Percentiles rank a stretch among this genome's conserved stretches.
Conservation (phyloP, 30 jellyfish, hydroid and myxozoan species). For the Aurelia aurita region DNA sequence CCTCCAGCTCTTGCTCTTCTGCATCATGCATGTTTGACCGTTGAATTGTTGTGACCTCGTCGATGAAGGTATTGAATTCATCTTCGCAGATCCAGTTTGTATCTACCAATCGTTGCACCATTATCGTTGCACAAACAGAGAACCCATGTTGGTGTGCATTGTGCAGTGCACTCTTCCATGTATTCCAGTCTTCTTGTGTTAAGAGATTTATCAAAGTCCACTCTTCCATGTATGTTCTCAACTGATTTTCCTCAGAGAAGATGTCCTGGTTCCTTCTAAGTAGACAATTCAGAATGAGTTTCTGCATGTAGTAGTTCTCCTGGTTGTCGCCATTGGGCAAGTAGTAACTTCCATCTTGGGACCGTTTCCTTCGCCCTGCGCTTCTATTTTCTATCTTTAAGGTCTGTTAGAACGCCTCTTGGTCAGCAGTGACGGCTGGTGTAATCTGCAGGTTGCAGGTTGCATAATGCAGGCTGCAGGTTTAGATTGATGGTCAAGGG, state of each 20-base stretch:
- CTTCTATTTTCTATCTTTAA: background rate
- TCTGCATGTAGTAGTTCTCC: conserved; percentile 32
- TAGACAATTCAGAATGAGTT: conserved; percentile 5
- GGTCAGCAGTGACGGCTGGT: no score
- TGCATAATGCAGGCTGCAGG: no score
- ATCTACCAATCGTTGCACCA: background rate
- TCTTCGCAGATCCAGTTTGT: conserved; percentile 5
- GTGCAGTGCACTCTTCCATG: background rate
- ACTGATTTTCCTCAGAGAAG: conserved; percentile 1
- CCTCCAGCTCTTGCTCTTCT: background rate
- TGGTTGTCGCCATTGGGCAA: conserved; percentile 14
- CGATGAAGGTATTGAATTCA: conserved; percentile 1
- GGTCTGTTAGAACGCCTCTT: background rate
- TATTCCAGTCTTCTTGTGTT: background rate
- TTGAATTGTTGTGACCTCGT: conserved; percentile 5
- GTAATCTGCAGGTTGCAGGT: no score
- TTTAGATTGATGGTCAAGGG: no score
- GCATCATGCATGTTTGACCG: background rate
- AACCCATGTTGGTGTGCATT: background rate
- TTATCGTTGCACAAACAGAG: background rate
- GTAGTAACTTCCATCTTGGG: conserved; percentile 24
- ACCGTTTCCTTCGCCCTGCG: background rate
- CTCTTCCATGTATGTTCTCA: conserved; percentile 33
- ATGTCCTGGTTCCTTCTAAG: background rate
- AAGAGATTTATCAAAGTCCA: background rate